Evolutionary conservation across 2,888 invertebrate species (phyloP).

Genomic region (Stegana nigrithorax): DNA sequence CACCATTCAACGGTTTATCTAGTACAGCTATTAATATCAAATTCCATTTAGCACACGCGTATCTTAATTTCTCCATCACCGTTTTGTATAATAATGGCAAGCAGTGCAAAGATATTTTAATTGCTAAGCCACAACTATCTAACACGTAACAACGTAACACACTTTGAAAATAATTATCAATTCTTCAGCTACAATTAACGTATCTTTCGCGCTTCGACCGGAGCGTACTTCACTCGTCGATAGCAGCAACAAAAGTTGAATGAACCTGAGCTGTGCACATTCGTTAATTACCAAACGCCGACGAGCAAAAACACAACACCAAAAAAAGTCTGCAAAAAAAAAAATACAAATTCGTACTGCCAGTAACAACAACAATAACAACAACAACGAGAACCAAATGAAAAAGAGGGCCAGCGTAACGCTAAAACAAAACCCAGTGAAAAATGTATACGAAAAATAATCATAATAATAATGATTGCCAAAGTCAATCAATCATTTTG

Average conservation of each 20-base stretch:
- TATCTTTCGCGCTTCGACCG: slow-evolving; percentile 2
- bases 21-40: too few species aligned
- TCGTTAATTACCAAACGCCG: slow-evolving; percentile 47
- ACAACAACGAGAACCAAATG: slow-evolving; percentile 25
- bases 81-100: background rate
- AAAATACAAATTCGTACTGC: background rate
- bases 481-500: slow-evolving; percentile 54
- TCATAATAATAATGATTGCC: slow-evolving; percentile 48
- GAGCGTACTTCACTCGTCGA: background rate
- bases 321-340: background rate
- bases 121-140: background rate
- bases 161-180: slow-evolving; percentile 12
- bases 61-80: too few species aligned
- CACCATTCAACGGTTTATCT: too few species aligned
- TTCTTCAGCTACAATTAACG: slow-evolving; percentile 11
- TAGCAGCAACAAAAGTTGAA: slow-evolving; percentile 24
- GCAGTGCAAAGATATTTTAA: slow-evolving; percentile 7
- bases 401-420: slow-evolving; percentile 17
- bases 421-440: background rate
- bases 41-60: too few species aligned
- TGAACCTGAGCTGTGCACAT: slow-evolving; percentile 37
- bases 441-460: slow-evolving; percentile 6
- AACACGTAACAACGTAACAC: background rate
- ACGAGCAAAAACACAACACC: slow-evolving; percentile 38
- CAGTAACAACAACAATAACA: slow-evolving; percentile 30